These are phyloP conservation scores for Lithobates sylvaticus DNA, from an alignment of 2,797 vertebrate species.

Conservation along the genomic window DNA sequence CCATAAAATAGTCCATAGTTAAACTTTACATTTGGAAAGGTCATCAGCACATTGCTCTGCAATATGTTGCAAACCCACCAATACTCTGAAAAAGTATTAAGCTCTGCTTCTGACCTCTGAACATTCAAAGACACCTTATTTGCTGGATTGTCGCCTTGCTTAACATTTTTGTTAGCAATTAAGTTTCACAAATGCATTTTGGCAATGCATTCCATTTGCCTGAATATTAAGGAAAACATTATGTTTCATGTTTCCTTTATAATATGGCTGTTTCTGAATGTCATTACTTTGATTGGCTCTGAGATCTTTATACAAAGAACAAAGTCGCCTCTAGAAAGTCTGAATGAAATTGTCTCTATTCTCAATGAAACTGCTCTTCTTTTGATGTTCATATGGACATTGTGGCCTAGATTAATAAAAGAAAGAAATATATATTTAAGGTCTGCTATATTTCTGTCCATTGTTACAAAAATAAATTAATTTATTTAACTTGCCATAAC, in stretches of 20 bases:
- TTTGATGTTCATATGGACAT: conserved; percentile 6
- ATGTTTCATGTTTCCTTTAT: conserved; percentile 20
- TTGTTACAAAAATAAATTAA: not conserved
- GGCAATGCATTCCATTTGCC: conserved; percentile 9
- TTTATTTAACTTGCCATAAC: not conserved
- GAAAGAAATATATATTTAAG: not conserved
- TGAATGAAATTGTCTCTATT: not conserved
- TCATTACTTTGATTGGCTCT: conserved; percentile 19
- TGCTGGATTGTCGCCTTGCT: conserved; percentile 78
- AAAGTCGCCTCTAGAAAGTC: conserved; percentile 11
- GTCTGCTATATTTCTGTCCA: not conserved
- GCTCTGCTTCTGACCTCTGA: conserved; percentile 74
- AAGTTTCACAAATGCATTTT: conserved; percentile 9
- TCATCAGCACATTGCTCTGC: conserved; percentile 51
- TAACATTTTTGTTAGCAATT: conserved; percentile 28
- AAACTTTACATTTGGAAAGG: conserved; percentile 54
- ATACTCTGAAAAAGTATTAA: conserved; percentile 8
- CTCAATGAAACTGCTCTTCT: not conserved
- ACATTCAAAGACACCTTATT: conserved; percentile 83
- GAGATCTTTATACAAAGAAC: conserved; percentile 17
- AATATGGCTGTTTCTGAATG: conserved; percentile 45
- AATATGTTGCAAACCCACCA: conserved; percentile 39
- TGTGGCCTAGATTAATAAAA: conserved; percentile 15
- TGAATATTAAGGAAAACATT: conserved; percentile 31
- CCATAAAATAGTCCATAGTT: conserved; percentile 73